These are phyloP conservation scores for Morpho achilles DNA, from an alignment of 2,888 invertebrate genomes.

Conservation along the genomic window DNA sequence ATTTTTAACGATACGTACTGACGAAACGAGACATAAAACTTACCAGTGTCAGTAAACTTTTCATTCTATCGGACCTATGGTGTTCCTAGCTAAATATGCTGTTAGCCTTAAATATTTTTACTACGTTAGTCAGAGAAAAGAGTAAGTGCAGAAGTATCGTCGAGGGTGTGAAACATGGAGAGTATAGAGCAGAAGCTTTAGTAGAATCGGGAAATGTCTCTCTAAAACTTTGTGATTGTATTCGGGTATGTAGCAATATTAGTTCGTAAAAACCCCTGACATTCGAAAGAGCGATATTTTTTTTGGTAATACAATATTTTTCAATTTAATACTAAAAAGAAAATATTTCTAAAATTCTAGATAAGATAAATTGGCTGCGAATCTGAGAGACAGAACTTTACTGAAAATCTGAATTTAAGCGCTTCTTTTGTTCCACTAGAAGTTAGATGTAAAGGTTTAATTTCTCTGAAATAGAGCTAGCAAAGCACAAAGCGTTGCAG, in stretches of 20 bases:
- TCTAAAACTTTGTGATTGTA: neutral
- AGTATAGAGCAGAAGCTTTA: too few relatives aligned
- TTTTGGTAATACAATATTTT: neutral
- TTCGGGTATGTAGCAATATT: neutral
- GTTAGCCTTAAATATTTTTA: too few relatives aligned
- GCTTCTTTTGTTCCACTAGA: constrained; percentile 20
- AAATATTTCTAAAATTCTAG: constrained; percentile 6
- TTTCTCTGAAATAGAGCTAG: constrained; percentile 23
- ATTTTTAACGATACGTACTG: too few relatives aligned
- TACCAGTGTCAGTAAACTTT: too few relatives aligned
- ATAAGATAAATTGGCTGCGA: constrained; percentile 13
- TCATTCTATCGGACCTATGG: too few relatives aligned
- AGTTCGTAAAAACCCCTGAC: neutral
- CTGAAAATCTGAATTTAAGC: constrained; percentile 18
- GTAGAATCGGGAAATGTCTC: too few relatives aligned
- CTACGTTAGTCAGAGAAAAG: too few relatives aligned
- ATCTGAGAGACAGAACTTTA: constrained; percentile 18
- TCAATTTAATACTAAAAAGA: neutral
- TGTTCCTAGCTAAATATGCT: too few relatives aligned
- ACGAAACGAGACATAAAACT: too few relatives aligned
- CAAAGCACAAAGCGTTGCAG: constrained; percentile 22
- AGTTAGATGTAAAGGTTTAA: constrained; percentile 26
- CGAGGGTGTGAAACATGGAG: too few relatives aligned
- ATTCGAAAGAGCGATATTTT: too few relatives aligned
- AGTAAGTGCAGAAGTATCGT: too few relatives aligned